A percentile compares a stretch with the other conserved stretches of the same genome.
phyloP scores from a whole-genome alignment of 2,797 vertebrate genomes.

The Rhincodon typus region DNA sequence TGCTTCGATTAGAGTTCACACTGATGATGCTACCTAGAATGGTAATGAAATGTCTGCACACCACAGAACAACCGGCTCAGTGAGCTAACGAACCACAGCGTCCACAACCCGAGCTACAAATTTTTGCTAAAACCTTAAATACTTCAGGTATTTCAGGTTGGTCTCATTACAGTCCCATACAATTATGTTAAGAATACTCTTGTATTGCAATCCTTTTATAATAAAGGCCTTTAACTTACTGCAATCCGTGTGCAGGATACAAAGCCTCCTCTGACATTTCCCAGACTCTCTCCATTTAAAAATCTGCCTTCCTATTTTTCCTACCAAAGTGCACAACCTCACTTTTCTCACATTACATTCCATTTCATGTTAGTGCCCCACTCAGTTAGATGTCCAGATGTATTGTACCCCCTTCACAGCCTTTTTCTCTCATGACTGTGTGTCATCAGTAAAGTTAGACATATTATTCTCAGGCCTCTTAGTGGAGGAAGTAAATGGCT shows the following conservation, averaged over 20 bases:
- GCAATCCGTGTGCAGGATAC: not conserved
- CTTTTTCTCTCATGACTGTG: not conserved
- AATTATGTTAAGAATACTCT: not conserved
- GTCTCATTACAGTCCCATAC: not conserved
- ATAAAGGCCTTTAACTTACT: not conserved
- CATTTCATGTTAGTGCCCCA: not conserved
- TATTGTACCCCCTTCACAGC: not conserved
- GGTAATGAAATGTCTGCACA: too few species aligned
- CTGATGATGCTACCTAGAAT: too few species aligned
- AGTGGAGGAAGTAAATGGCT: not conserved
- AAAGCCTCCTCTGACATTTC: not conserved
- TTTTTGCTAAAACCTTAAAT: not conserved
- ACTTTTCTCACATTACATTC: not conserved
- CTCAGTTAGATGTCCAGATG: too few species aligned
- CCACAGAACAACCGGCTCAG: too few species aligned
- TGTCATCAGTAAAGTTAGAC: not conserved
- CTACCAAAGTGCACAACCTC: not conserved
- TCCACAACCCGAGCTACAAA: too few species aligned
- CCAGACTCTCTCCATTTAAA: not conserved
- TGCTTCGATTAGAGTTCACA: too few species aligned
- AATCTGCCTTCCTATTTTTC: too few species aligned
- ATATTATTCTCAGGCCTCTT: too few species aligned
- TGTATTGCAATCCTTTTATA: too few species aligned
- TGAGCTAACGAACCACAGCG: too few species aligned
- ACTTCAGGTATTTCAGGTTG: not conserved